phyloP scores from a whole-genome alignment of 2,888 invertebrate genomes.

The Brenthis ino region DNA sequence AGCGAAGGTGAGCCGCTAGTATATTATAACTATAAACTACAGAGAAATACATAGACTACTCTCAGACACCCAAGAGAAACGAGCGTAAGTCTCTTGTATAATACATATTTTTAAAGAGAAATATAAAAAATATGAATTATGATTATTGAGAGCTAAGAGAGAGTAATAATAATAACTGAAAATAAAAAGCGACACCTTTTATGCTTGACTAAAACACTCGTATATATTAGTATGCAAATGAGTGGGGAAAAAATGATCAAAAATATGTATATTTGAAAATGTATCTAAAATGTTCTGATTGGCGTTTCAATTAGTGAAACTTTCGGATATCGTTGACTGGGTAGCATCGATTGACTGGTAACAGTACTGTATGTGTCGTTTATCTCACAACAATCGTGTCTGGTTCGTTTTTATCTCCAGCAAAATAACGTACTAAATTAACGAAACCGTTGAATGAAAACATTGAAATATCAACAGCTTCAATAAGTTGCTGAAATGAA shows the following conservation, averaged over 20 bases:
- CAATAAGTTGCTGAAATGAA: not conserved
- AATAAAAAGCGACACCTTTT: not conserved
- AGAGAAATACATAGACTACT: no score
- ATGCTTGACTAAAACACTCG: not conserved
- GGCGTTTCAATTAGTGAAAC: slow-evolving; percentile 64
- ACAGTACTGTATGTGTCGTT: slow-evolving; percentile 34
- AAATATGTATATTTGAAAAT: slow-evolving; percentile 1
- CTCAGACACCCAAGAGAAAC: no score
- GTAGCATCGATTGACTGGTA: slow-evolving; percentile 55
- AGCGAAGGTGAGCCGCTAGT: no score
- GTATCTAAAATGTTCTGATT: slow-evolving; percentile 54
- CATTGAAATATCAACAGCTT: slow-evolving; percentile 21
- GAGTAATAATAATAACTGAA: not conserved
- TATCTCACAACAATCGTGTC: slow-evolving; percentile 32
- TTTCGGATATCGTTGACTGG: slow-evolving; percentile 51
- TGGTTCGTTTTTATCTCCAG: slow-evolving; percentile 27
- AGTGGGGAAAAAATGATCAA: not conserved
- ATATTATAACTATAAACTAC: no score
- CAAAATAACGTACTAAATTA: slow-evolving; percentile 26
- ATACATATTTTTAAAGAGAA: no score
- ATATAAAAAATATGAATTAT: no score
- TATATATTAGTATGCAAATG: not conserved
- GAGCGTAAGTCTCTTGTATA: no score
- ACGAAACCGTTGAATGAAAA: slow-evolving; percentile 17
- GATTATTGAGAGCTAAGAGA: not conserved